These are phyloP conservation scores for Cyclina sinensis DNA, from an alignment of 1,140 invertebrate genomes.

Conservation along the genomic window DNA sequence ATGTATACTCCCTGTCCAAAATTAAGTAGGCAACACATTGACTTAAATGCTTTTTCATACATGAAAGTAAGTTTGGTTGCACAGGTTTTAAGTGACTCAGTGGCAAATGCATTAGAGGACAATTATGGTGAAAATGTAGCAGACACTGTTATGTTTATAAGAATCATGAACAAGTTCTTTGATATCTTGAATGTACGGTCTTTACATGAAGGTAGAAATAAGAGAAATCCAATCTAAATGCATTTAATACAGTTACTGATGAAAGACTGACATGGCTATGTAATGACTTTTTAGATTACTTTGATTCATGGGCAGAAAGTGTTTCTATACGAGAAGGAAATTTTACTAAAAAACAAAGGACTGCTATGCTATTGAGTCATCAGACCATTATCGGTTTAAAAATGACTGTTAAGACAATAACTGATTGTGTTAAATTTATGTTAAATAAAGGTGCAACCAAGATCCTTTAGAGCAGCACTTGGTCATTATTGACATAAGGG, in stretches of 20 bases:
- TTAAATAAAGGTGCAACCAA: conserved; percentile 16
- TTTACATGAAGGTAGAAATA: neutral
- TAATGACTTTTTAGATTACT: neutral
- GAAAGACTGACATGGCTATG: neutral
- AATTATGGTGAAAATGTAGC: conserved; percentile 2
- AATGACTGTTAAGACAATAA: neutral
- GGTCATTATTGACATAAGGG: neutral
- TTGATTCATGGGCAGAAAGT: neutral
- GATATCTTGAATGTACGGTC: conserved; percentile 36
- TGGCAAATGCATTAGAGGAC: conserved; percentile 54
- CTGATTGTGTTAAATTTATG: neutral
- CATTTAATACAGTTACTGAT: neutral
- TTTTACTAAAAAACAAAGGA: neutral
- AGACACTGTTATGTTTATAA: conserved; percentile 62
- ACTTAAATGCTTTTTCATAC: too few species aligned
- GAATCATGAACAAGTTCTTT: conserved; percentile 64
- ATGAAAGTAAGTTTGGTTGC: conserved; percentile 56
- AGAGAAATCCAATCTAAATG: conserved; percentile 7
- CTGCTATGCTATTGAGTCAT: neutral
- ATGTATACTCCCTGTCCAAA: conserved; percentile 39
- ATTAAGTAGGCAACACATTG: conserved; percentile 41
- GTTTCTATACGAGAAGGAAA: neutral
- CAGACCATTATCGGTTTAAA: conserved; percentile 3
- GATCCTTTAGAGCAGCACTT: conserved; percentile 27
- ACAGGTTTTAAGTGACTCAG: conserved; percentile 58